Evolutionary conservation across 2,888 invertebrate species (phyloP).

Genomic region (Drosophila cyrtoloma): DNA sequence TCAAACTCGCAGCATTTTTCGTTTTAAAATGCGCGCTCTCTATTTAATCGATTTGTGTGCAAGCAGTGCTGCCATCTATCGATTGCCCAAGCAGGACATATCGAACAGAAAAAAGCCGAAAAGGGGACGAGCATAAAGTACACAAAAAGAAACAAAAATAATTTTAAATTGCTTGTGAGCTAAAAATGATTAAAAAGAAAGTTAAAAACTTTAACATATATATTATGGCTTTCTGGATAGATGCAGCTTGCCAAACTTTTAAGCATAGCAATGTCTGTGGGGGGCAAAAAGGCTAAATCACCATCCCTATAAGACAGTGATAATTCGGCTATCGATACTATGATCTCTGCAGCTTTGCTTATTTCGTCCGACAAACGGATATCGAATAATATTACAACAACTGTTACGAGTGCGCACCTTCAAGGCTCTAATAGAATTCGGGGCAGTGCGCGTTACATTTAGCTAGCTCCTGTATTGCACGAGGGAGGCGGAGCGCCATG

Average conservation of each 20-base stretch:
- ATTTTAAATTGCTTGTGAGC: neutral
- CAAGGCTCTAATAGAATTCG: neutral
- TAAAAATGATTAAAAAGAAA: neutral
- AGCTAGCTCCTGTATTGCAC: neutral
- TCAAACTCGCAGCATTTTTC: neutral
- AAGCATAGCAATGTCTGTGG: no score
- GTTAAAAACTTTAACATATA: neutral
- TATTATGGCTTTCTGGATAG: neutral
- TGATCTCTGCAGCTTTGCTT: neutral
- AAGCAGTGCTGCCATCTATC: neutral
- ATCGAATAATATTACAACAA: neutral
- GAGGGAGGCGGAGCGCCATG: neutral
- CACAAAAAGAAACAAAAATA: neutral
- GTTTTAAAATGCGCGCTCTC: neutral
- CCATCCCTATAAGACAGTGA: neutral
- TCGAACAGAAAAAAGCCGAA: neutral
- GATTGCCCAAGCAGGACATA: neutral
- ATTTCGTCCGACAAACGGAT: neutral
- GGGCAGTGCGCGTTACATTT: neutral
- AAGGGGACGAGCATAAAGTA: neutral
- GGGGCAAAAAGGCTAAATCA: neutral
- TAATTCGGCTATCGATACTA: neutral
- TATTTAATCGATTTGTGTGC: neutral
- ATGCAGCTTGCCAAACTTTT: neutral
- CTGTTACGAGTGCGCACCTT: neutral